These are phyloP conservation scores for Epizoanthus scotinus DNA, from an alignment of 92 coral and sea anemone genomes.

Conservation along the genomic window DNA sequence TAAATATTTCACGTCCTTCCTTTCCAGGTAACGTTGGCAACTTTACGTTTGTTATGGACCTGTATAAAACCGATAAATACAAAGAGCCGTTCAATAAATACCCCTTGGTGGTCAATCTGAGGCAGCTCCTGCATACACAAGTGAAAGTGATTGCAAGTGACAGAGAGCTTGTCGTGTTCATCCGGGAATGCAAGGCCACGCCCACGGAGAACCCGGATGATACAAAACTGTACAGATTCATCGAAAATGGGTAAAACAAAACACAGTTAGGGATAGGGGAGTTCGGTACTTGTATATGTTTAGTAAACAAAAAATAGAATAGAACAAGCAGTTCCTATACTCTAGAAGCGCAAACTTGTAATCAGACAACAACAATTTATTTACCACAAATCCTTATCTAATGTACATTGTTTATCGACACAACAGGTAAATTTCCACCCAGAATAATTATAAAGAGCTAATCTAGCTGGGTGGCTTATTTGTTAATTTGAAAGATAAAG, in stretches of 20 bases:
- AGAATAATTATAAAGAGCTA: too few relatives aligned
- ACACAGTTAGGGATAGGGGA: too few relatives aligned
- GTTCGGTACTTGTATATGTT: too few relatives aligned
- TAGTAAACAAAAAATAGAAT: too few relatives aligned
- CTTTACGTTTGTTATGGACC: conserved; percentile 26
- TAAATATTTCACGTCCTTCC: neutral
- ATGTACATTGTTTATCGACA: too few relatives aligned
- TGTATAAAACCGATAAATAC: conserved; percentile 20
- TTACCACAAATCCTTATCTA: too few relatives aligned
- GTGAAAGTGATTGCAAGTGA: conserved; percentile 6
- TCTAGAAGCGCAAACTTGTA: too few relatives aligned
- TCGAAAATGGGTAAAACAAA: conserved; percentile 28
- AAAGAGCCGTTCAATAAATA: conserved; percentile 4
- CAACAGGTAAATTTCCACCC: too few relatives aligned
- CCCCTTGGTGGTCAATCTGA: conserved; percentile 17
- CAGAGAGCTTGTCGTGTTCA: neutral
- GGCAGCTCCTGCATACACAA: neutral
- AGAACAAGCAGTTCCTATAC: too few relatives aligned
- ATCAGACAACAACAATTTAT: too few relatives aligned
- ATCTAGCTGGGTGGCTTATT: too few relatives aligned
- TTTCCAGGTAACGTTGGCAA: conserved; percentile 15
- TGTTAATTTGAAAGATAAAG: too few relatives aligned
- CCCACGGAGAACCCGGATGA: conserved; percentile 6
- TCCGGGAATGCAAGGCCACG: conserved; percentile 25
- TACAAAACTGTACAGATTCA: conserved; percentile 7